Percentiles rank a stretch among this genome's conserved stretches.
phyloP scores from a whole-genome alignment of 2,113 vertebrate genomes.

The Nannospalax galili region DNA sequence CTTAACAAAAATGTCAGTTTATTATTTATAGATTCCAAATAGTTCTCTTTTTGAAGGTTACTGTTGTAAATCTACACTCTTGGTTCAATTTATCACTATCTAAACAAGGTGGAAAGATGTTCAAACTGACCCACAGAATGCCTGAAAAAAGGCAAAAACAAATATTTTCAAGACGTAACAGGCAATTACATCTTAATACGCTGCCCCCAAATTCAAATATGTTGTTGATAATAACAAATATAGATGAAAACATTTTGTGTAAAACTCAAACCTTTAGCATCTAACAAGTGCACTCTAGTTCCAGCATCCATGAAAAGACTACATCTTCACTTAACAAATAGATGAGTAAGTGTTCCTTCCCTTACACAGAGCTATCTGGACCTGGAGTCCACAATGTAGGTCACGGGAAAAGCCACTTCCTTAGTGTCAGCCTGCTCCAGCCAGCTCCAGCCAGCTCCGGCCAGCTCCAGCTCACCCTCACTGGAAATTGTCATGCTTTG shows the following conservation, averaged over 20 bases:
- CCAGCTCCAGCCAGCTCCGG: no score
- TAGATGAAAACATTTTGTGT: slow-evolving; percentile 84
- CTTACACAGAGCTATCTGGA: slow-evolving; percentile 84
- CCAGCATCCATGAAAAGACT: slow-evolving; percentile 86
- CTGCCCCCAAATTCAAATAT: slow-evolving; percentile 74
- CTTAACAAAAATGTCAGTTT: slow-evolving; percentile 75
- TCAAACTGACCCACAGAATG: slow-evolving; percentile 75
- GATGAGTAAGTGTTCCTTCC: slow-evolving; percentile 85
- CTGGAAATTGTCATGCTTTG: slow-evolving; percentile 94
- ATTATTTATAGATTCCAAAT: slow-evolving; percentile 72
- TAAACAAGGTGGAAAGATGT: slow-evolving; percentile 73
- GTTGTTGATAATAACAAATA: slow-evolving; percentile 82
- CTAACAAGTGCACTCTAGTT: slow-evolving; percentile 89
- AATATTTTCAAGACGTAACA: slow-evolving; percentile 81
- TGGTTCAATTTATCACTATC: slow-evolving; percentile 60
- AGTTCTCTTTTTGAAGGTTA: slow-evolving; percentile 74
- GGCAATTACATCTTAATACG: slow-evolving; percentile 74
- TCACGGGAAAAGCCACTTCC: slow-evolving; percentile 80
- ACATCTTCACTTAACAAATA: slow-evolving; percentile 85
- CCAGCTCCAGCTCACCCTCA: slow-evolving; percentile 80
- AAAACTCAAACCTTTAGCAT: slow-evolving; percentile 90
- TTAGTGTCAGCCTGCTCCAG: no score
- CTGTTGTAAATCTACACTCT: slow-evolving; percentile 66
- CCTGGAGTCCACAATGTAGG: slow-evolving; percentile 80
- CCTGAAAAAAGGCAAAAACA: slow-evolving; percentile 77